Evolutionary conservation across 1,140 invertebrate species (phyloP).

Genomic region (Drosophila micromelanica): DNA sequence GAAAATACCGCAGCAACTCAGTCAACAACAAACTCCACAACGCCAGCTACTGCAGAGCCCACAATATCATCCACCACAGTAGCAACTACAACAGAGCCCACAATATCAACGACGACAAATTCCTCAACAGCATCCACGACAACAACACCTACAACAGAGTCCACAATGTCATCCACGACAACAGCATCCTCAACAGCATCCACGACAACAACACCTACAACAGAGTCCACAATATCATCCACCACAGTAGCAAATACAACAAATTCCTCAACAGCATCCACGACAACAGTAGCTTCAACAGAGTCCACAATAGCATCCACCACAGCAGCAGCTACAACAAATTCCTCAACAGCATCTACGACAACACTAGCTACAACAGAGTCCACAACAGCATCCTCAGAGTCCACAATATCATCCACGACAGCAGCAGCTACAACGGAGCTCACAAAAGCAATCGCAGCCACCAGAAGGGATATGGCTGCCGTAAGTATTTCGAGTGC

Average conservation of each 20-base stretch:
- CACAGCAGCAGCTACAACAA: background rate
- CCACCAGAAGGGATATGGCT: background rate
- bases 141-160: background rate
- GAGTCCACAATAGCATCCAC: background rate
- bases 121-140: no score
- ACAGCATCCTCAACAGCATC: background rate
- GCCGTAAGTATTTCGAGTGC: slow-evolving; percentile 15
- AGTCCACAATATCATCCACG: background rate
- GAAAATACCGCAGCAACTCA: background rate
- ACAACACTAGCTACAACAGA: background rate
- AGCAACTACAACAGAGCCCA: background rate
- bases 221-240: background rate
- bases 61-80: no score
- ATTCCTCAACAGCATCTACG: background rate
- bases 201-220: background rate
- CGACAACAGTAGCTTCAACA: background rate
- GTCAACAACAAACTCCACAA: background rate
- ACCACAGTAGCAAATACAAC: background rate
- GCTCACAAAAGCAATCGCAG: background rate
- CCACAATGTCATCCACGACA: slow-evolving; percentile 1
- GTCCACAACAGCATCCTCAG: background rate
- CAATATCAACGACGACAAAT: no score
- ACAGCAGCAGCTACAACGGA: background rate
- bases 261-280: background rate
- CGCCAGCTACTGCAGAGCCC: background rate